These are phyloP conservation scores for Psilopogon haemacephalus DNA, from an alignment of 2,113 vertebrate species.

Conservation along the genomic window DNA sequence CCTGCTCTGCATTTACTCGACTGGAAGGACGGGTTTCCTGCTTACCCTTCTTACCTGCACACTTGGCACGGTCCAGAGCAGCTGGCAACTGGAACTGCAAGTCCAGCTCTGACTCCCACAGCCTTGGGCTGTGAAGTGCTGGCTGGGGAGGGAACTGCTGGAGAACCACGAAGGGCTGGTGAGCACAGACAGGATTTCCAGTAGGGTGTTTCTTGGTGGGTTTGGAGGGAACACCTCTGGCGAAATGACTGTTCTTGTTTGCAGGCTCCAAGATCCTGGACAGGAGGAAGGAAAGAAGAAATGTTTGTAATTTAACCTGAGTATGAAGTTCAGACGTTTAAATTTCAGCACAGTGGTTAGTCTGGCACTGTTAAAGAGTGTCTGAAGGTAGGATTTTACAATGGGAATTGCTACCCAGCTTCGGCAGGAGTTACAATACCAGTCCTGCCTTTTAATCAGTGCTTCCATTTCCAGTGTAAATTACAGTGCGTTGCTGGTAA, in stretches of 20 bases:
- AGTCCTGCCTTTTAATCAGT: neutral
- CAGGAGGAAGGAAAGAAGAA: neutral
- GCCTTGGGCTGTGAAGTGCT: neutral
- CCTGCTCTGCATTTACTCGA: neutral
- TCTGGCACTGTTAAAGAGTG: neutral
- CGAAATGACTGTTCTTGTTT: neutral
- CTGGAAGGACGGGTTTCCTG: slow-evolving; percentile 24
- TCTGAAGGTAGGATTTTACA: neutral
- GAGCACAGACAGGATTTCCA: rapidly evolving
- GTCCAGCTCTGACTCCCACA: neutral
- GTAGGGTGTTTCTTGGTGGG: rapidly evolving
- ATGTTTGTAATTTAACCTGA: neutral
- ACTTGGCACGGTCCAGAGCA: neutral
- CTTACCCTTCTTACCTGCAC: neutral
- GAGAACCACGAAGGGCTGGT: rapidly evolving
- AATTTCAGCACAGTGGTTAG: neutral
- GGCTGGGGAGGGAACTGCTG: neutral
- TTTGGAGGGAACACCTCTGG: neutral
- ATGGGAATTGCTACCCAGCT: slow-evolving; percentile 16
- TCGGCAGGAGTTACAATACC: neutral
- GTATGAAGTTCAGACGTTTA: neutral
- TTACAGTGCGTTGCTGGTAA: slow-evolving; percentile 21
- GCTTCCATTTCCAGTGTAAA: slow-evolving; percentile 20
- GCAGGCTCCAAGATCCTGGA: neutral
- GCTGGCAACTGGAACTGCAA: neutral